phyloP scores from a whole-genome alignment of 2,888 invertebrate species.

The Smittia sp. region DNA sequence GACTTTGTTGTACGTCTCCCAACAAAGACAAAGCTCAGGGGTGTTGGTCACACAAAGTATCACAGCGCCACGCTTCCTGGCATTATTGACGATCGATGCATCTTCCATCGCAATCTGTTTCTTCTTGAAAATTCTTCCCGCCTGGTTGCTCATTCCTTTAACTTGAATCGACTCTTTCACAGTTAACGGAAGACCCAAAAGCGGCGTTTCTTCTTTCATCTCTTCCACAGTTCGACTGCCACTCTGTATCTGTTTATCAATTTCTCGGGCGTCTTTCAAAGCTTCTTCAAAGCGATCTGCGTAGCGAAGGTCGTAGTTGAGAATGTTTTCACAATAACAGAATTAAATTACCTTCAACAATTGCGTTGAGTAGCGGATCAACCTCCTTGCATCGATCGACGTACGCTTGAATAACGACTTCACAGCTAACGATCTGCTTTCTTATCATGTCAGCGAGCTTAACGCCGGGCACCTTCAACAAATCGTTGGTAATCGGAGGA shows the following conservation, averaged over 20 bases:
- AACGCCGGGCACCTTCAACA: slow-evolving; percentile 68
- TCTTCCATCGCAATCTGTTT: slow-evolving; percentile 67
- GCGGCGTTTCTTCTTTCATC: slow-evolving; percentile 66
- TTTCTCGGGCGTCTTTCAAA: slow-evolving; percentile 67
- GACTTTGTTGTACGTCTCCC: slow-evolving; percentile 85
- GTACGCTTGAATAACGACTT: slow-evolving; percentile 67
- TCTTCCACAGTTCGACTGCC: slow-evolving; percentile 59
- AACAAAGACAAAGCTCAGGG: slow-evolving; percentile 87
- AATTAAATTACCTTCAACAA: slow-evolving; percentile 60
- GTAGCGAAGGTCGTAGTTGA: not conserved
- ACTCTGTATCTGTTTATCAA: slow-evolving; percentile 66
- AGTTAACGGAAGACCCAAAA: slow-evolving; percentile 81
- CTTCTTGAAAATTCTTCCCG: slow-evolving; percentile 62
- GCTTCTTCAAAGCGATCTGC: slow-evolving; percentile 70
- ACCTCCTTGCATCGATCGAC: slow-evolving; percentile 74
- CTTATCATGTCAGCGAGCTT: slow-evolving; percentile 69
- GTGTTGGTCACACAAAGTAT: slow-evolving; percentile 84
- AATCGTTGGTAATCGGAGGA: slow-evolving; percentile 64
- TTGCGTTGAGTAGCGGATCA: slow-evolving; percentile 74
- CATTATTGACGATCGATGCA: slow-evolving; percentile 67
- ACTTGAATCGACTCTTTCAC: slow-evolving; percentile 79
- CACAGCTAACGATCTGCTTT: slow-evolving; percentile 66
- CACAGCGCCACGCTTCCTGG: slow-evolving; percentile 78
- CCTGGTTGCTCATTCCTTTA: slow-evolving; percentile 74
- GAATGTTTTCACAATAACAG: not conserved